A percentile compares a stretch with the other conserved stretches of the same genome.
These are phyloP conservation scores for Grantiella picta DNA, from an alignment of 2,113 vertebrate genomes.

Conservation along the genomic window DNA sequence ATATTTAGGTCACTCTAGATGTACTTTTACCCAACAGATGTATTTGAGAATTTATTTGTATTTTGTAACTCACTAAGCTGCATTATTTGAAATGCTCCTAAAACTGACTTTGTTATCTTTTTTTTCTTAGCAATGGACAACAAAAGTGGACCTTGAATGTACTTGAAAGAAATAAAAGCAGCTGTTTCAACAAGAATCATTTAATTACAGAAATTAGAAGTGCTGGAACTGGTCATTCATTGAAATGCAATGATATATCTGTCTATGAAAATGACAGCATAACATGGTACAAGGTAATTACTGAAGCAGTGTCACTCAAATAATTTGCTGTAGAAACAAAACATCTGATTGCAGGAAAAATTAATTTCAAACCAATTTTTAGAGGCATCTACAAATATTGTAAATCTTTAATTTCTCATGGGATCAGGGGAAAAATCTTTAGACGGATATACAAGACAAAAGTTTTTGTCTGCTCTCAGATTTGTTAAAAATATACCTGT, in stretches of 20 bases:
- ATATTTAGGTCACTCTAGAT: not conserved
- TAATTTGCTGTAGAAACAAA: not conserved
- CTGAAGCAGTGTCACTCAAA: not conserved
- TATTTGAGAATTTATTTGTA: not conserved
- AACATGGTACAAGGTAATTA: constrained; percentile 72
- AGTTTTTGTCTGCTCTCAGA: not conserved
- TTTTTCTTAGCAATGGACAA: constrained; percentile 42
- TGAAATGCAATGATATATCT: constrained; percentile 43
- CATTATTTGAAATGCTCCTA: not conserved
- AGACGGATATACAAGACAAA: not conserved
- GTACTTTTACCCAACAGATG: not conserved
- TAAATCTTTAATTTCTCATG: not conserved
- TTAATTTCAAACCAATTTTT: not conserved
- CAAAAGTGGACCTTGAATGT: constrained; percentile 58
- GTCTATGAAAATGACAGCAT: constrained; percentile 2
- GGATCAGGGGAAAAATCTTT: not conserved
- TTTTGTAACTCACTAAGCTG: not conserved
- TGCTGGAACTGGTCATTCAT: constrained; percentile 39
- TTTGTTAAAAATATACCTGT: not conserved
- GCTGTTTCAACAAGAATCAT: constrained; percentile 67
- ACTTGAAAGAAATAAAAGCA: constrained; percentile 52
- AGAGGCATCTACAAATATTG: not conserved
- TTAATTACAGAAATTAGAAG: constrained; percentile 5
- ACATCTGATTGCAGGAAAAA: not conserved
- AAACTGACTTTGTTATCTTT: not conserved